Evolutionary conservation across 2,888 invertebrate genomes (phyloP), one percentile per base, ranked within the genome.

Genomic region (Cosmopolites sordidus): DNA sequence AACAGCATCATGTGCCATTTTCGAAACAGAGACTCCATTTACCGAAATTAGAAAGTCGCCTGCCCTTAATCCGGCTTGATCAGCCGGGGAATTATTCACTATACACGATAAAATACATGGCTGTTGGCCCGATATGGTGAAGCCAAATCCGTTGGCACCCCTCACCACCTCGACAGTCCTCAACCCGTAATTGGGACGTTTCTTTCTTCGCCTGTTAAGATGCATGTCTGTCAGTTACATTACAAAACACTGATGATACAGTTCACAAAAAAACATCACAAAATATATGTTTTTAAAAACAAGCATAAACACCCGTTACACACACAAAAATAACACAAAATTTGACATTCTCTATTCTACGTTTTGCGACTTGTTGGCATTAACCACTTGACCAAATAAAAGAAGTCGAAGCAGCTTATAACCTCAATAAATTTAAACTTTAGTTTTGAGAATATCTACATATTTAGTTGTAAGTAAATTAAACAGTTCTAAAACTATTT

Each of bases 51-150:
- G 78, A 64, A 92, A 93, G 69, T 97, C 95, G 0, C 96, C 96
- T 29, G 94, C 90, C 17, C 92, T 82, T 15, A 97, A 76, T 0
- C 95, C 95, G 18, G 92, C 92, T 56, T 84, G 80, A 67, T 94
- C 94, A 0, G 96, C 96, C 1, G 95, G 94, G 54, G 90, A 91
- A 62, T 89, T 89, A 42, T 83, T 79, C 1, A 94, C 94, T 64
- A 97, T 95, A 66, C 92, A 94, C 46, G 94, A 93, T 52, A 97
- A 80, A 58, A 95, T 90, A 71, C 96, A 97, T 0, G 97, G 96
- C 69, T 93, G 88, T 72, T 97, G 95, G 2, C 96, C 96, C 1
- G 95, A 94, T 68, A 97, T 95, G 16, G 96, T 97, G 71, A 97
- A 97, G n/a, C 97, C 96, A 71, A 93, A 97, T 6, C 96, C 96